Conservation (phyloP, 35 echinoderm and acorn worm genomes). For the Ophiothrix spiculata region DNA sequence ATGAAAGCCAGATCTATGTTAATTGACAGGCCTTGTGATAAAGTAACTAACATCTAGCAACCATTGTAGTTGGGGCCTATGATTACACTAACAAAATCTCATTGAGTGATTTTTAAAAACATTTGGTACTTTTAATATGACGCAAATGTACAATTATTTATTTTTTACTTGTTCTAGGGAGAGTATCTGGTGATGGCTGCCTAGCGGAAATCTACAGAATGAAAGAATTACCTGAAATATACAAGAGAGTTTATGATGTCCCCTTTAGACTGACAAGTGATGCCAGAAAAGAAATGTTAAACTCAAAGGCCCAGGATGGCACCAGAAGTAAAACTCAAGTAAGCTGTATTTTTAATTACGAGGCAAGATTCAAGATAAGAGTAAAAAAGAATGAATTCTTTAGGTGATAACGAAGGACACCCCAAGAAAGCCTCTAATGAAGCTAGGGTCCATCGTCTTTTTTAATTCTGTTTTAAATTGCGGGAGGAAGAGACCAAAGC, state of each 20-base stretch:
- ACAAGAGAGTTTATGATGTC: slow-evolving; percentile 47
- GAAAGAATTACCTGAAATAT: slow-evolving; percentile 36
- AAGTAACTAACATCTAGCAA: background rate
- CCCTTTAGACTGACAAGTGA: slow-evolving; percentile 15
- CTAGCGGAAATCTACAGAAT: slow-evolving; percentile 39
- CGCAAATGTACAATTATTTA: background rate
- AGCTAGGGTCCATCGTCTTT: no score
- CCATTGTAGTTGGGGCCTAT: background rate
- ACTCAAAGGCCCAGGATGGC: background rate
- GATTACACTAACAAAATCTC: background rate
- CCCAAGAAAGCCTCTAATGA: no score
- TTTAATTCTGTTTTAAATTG: no score
- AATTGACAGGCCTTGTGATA: background rate
- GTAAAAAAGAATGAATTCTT: no score
- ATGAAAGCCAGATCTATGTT: background rate
- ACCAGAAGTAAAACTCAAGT: slow-evolving; percentile 35
- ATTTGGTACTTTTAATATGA: background rate
- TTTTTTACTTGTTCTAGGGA: slow-evolving; percentile 23
- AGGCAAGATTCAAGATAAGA: no score
- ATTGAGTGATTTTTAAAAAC: background rate
- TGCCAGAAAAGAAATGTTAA: background rate
- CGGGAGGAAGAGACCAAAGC: no score
- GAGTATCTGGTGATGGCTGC: slow-evolving; percentile 16
- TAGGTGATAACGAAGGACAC: no score
- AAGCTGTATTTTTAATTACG: background rate